A percentile compares a stretch with the other conserved stretches of the same genome.
Conservation (phyloP, 2,888 invertebrate species). For the Bruchidius siliquastri region DNA sequence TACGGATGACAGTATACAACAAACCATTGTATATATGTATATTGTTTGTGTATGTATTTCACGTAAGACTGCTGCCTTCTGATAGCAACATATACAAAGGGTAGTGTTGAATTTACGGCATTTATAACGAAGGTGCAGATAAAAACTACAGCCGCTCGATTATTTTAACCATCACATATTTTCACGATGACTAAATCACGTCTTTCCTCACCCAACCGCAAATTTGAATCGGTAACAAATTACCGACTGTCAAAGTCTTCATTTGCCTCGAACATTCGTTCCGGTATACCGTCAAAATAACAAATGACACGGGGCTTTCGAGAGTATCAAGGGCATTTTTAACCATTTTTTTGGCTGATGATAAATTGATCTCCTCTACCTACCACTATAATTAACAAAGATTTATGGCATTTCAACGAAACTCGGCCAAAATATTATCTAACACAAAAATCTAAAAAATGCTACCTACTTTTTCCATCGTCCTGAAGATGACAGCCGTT, state of each 20-base stretch:
- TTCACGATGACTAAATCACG: not conserved
- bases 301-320: constrained; percentile 10
- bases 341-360: constrained; percentile 15
- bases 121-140: too few relatives aligned
- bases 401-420: constrained; percentile 21
- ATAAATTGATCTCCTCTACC: constrained; percentile 22
- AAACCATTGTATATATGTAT: too few relatives aligned
- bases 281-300: constrained; percentile 13
- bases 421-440: constrained; percentile 17
- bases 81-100: too few relatives aligned
- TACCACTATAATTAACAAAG: constrained; percentile 26
- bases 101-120: too few relatives aligned
- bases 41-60: too few relatives aligned
- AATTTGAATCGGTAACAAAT: constrained; percentile 4
- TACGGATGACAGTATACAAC: too few relatives aligned
- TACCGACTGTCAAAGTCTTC: constrained; percentile 1
- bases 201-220: not conserved
- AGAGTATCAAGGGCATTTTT: constrained; percentile 1
- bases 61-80: too few relatives aligned
- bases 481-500: not conserved
- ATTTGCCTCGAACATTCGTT: not conserved
- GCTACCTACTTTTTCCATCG: constrained; percentile 21
- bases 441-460: constrained; percentile 25
- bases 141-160: too few relatives aligned
- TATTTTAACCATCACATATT: not conserved